Percentiles rank a stretch among this genome's conserved stretches.
These are phyloP conservation scores for Dolichallabes microphthalmus DNA, from an alignment of 2,113 vertebrate species.

Conservation along the genomic window DNA sequence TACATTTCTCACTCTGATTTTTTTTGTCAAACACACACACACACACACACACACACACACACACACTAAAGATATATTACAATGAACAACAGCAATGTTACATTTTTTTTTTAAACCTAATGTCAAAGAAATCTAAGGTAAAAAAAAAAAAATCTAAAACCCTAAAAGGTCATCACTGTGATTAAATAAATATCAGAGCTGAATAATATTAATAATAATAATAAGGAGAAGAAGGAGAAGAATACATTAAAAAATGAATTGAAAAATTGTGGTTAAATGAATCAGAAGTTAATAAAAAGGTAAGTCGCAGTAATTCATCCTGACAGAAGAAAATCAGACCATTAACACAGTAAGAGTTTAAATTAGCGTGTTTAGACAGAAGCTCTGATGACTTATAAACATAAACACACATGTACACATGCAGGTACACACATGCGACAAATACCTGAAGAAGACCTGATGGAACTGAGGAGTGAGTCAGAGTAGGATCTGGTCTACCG, in stretches of 20 bases:
- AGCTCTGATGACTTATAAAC: too few species aligned
- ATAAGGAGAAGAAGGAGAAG: neutral
- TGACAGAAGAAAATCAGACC: too few species aligned
- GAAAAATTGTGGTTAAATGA: neutral
- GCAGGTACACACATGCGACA: too few species aligned
- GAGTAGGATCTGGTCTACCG: too few species aligned
- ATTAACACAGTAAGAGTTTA: too few species aligned
- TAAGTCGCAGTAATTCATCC: neutral
- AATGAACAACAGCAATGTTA: neutral
- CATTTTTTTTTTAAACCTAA: neutral
- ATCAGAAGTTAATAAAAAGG: neutral
- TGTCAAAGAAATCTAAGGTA: neutral
- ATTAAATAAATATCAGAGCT: neutral
- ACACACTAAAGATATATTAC: neutral
- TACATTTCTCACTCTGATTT: conserved; percentile 35
- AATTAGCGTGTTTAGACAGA: too few species aligned
- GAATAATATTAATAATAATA: too few species aligned
- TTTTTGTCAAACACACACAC: neutral
- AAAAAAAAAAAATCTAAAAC: neutral
- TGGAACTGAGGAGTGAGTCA: too few species aligned
- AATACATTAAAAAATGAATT: neutral
- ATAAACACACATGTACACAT: too few species aligned
- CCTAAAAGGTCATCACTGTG: neutral
- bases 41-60: too few species aligned
- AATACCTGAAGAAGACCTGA: too few species aligned